Evolutionary conservation across 2,888 invertebrate genomes (phyloP).

Genomic region (Polylopha cassiicola): DNA sequence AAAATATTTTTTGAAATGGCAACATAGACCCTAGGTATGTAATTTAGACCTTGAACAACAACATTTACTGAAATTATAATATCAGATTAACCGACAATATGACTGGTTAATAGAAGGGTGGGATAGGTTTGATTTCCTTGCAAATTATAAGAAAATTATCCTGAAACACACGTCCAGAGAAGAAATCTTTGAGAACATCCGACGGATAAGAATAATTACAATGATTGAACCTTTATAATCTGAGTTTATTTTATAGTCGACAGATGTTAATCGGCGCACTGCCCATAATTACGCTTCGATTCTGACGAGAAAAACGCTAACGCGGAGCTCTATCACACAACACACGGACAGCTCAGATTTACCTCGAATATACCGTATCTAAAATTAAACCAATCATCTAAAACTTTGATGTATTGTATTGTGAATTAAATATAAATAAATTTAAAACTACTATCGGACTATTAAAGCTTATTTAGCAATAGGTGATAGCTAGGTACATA

Average conservation of each 20-base stretch:
- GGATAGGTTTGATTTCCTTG: conserved; percentile 66
- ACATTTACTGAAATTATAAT: conserved; percentile 21
- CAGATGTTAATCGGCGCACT: conserved; percentile 74
- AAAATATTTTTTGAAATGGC: no score
- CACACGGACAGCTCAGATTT: conserved; percentile 41
- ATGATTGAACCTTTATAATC: conserved; percentile 76
- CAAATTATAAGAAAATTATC: conserved; percentile 75
- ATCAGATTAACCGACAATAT: conserved; percentile 45
- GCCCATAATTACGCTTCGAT: conserved; percentile 71
- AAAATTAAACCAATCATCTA: conserved; percentile 21
- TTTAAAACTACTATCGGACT: no score
- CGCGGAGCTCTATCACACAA: conserved; percentile 36
- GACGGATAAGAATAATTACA: conserved; percentile 78
- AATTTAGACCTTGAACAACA: conserved; percentile 17
- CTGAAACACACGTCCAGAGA: conserved; percentile 45
- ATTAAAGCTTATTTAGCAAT: no score
- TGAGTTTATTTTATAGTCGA: conserved; percentile 74
- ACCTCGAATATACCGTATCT: conserved; percentile 36
- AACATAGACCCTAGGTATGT: conserved; percentile 3
- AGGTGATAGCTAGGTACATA: no score
- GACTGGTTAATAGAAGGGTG: conserved; percentile 72
- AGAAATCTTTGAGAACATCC: conserved; percentile 69
- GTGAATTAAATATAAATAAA: no score
- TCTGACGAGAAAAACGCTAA: conserved; percentile 69
- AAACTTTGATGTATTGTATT: conserved; percentile 21